A percentile compares a stretch with the other conserved stretches of the same genome.
phyloP scores from a whole-genome alignment of 2,888 invertebrate genomes.

The Cepaea hortensis region DNA sequence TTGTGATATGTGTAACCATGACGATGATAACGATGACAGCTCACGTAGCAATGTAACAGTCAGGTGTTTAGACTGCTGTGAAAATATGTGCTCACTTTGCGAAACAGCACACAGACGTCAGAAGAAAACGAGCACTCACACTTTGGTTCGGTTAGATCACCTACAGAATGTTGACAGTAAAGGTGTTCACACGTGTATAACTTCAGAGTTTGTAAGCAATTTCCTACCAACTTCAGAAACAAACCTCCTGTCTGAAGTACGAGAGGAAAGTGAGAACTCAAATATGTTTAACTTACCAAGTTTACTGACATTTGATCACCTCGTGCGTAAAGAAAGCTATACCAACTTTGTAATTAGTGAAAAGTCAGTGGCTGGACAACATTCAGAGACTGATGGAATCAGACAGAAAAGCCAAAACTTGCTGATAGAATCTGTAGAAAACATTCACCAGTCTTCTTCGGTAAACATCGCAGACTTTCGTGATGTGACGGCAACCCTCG shows the following conservation, averaged over 20 bases:
- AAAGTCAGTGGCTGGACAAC: too few relatives aligned
- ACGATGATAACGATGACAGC: not conserved
- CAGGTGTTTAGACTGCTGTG: slow-evolving; percentile 45
- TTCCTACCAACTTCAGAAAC: too few relatives aligned
- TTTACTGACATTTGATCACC: not conserved
- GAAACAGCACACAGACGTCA: slow-evolving; percentile 49
- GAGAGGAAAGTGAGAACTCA: too few relatives aligned
- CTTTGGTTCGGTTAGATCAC: slow-evolving; percentile 11
- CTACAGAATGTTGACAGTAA: not conserved
- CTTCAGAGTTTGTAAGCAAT: not conserved
- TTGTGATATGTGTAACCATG: slow-evolving; percentile 46
- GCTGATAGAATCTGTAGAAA: too few relatives aligned
- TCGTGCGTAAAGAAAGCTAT: not conserved
- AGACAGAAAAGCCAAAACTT: too few relatives aligned
- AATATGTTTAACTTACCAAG: too few relatives aligned
- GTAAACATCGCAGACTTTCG: too few relatives aligned
- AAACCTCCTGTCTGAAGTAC: too few relatives aligned
- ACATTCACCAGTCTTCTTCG: too few relatives aligned
- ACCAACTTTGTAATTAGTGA: not conserved
- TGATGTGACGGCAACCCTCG: too few relatives aligned
- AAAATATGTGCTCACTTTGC: slow-evolving; percentile 49
- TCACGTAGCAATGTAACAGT: slow-evolving; percentile 15
- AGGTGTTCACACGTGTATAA: not conserved
- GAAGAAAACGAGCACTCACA: slow-evolving; percentile 45
- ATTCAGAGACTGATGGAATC: too few relatives aligned